Conservation (phyloP, 2,797 vertebrate genomes). For the Melanogrammus aeglefinus region DNA sequence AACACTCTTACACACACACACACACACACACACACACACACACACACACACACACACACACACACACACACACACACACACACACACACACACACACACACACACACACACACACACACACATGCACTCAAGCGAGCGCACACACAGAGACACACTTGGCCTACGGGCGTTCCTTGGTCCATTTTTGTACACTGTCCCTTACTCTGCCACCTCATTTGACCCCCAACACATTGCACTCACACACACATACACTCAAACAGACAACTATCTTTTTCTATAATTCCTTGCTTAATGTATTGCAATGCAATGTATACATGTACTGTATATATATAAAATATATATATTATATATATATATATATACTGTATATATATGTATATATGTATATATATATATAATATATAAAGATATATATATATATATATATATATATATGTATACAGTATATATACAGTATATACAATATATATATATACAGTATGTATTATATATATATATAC, state of each 20-base stretch:
- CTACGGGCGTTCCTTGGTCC: conserved; percentile 15
- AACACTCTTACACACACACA: not conserved
- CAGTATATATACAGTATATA: too few species aligned
- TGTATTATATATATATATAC: too few species aligned
- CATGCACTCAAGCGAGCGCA: conserved; percentile 9
- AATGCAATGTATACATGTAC: too few species aligned
- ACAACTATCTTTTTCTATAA: too few species aligned
- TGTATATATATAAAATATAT: too few species aligned
- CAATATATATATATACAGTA: too few species aligned
- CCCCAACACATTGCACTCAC: conserved; percentile 8
- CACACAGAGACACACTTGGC: not conserved
- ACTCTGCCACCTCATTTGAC: conserved; percentile 37
- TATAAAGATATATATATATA: too few species aligned
- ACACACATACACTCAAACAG: not conserved
- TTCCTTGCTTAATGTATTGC: too few species aligned
- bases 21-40: not conserved
- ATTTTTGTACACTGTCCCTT: conserved; percentile 27
- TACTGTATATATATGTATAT: too few species aligned
- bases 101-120: not conserved
- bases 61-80: conserved; percentile 6
- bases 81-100: not conserved
- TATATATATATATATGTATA: too few species aligned
- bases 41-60: conserved; percentile 7
- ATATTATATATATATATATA: too few species aligned
- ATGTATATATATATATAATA: too few species aligned